Evolutionary conservation across 2,113 vertebrate species (phyloP).

Genomic region (Alethe castanea): DNA sequence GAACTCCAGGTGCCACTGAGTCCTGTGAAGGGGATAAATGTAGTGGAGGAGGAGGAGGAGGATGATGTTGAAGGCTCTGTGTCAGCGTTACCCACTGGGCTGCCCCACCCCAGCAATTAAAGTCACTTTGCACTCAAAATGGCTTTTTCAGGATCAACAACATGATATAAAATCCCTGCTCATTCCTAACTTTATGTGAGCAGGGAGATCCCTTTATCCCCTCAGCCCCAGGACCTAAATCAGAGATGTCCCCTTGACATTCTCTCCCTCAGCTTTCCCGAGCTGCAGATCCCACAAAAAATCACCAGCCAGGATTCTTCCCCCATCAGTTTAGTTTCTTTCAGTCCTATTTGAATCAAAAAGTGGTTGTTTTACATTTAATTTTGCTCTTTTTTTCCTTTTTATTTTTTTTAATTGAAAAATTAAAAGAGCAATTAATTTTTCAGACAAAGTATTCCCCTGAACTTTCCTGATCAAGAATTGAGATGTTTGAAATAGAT

Average conservation of each 20-base stretch:
- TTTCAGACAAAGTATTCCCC: not conserved
- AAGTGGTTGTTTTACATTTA: not conserved
- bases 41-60: not conserved
- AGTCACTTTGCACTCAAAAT: not conserved
- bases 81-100: not conserved
- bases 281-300: not conserved
- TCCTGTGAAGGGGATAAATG: not conserved
- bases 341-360: not conserved
- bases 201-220: not conserved
- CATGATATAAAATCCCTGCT: not conserved
- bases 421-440: not conserved
- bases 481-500: not conserved
- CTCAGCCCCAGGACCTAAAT: not conserved
- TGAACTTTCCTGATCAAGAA: not conserved
- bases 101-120: not conserved
- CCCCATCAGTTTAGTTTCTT: not conserved
- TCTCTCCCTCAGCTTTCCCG: not conserved
- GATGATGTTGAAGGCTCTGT: not conserved
- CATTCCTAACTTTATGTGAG: not conserved
- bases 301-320: not conserved
- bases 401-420: not conserved
- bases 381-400: not conserved
- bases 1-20: not conserved
- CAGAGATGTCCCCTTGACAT: not conserved
- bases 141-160: not conserved